Evolutionary conservation across 2,113 vertebrate species (phyloP).

Genomic region (Irena cyanogastra): DNA sequence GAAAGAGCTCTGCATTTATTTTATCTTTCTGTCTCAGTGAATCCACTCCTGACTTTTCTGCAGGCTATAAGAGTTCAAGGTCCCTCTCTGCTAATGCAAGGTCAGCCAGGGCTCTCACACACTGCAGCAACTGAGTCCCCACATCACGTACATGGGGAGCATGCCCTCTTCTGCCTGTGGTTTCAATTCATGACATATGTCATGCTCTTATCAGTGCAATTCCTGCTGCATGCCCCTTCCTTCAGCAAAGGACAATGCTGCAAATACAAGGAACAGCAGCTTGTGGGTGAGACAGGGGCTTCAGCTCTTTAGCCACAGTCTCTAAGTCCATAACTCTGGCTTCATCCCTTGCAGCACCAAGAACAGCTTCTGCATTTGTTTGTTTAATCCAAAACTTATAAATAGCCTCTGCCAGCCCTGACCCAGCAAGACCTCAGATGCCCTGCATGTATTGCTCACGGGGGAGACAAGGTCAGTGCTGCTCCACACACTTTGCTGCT

Average conservation of each 20-base stretch:
- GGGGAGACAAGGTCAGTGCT: not conserved
- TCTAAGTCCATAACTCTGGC: not conserved
- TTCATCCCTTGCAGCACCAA: not conserved
- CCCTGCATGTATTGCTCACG: not conserved
- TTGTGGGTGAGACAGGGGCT: not conserved
- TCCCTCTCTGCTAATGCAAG: not conserved
- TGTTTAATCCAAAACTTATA: not conserved
- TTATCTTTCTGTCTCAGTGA: constrained; percentile 45
- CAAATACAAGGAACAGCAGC: not conserved
- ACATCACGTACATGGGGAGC: not conserved
- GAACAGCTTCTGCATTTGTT: not conserved
- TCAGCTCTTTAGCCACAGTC: not conserved
- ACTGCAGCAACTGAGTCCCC: not conserved
- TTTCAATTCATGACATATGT: not conserved
- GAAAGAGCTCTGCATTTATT: not conserved
- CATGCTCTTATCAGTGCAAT: not conserved
- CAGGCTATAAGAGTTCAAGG: constrained; percentile 27
- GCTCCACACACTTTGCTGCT: not conserved
- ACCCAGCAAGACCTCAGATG: not conserved
- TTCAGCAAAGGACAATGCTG: not conserved
- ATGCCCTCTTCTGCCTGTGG: not conserved
- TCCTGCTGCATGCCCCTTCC: not conserved
- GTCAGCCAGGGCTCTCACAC: not conserved
- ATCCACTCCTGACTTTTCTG: not conserved
- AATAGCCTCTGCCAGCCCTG: not conserved